Evolutionary conservation across 2,888 invertebrate genomes (phyloP).

Genomic region (Sympetrum striolatum): DNA sequence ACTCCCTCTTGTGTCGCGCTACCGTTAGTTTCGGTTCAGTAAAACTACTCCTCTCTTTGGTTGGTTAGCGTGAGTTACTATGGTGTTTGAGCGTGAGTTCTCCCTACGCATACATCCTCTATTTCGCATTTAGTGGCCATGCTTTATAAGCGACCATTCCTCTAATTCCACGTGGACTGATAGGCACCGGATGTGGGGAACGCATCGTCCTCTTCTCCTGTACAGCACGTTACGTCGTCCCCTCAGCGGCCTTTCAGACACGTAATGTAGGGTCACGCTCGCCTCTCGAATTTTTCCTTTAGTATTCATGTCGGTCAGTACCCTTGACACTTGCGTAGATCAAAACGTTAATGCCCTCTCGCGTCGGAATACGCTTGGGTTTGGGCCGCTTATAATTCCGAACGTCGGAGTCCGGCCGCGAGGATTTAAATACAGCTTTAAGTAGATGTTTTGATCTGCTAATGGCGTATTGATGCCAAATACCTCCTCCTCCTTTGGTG

Average conservation of each 20-base stretch:
- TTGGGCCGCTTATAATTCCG: background rate
- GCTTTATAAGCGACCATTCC: constrained; percentile 8
- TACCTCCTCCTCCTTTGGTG: too few species aligned
- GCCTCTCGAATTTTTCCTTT: background rate
- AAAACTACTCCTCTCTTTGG: too few species aligned
- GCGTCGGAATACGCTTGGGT: background rate
- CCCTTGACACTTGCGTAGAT: background rate
- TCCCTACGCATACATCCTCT: too few species aligned
- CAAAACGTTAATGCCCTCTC: background rate
- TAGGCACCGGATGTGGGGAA: constrained; percentile 40
- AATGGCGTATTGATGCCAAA: too few species aligned
- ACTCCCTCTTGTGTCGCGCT: background rate
- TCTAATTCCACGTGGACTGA: constrained; percentile 33
- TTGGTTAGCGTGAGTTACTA: background rate
- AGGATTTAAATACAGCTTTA: too few species aligned
- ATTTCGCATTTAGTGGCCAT: too few species aligned
- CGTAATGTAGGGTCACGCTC: background rate
- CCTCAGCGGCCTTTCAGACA: background rate
- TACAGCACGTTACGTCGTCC: background rate
- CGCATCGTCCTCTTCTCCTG: background rate
- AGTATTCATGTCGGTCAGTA: background rate
- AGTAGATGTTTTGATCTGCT: too few species aligned
- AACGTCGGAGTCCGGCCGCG: background rate
- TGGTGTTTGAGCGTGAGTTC: background rate
- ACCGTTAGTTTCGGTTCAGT: too few species aligned